phyloP scores from a whole-genome alignment of 2,888 invertebrate genomes.

The Thyatira batis region DNA sequence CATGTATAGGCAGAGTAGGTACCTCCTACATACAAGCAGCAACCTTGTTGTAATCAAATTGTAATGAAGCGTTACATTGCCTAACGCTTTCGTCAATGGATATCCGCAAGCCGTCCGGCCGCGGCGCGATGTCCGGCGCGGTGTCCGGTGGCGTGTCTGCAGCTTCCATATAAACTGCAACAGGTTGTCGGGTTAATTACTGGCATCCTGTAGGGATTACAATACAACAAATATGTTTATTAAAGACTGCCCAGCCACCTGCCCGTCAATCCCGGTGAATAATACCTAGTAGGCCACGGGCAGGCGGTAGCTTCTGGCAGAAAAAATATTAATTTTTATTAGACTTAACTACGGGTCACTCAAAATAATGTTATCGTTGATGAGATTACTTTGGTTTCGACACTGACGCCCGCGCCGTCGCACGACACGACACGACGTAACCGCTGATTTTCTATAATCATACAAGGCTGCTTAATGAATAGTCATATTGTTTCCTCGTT shows the following conservation, averaged over 20 bases:
- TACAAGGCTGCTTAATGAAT: neutral
- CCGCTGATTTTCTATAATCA: neutral
- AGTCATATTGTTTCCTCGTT: neutral
- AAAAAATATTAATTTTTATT: neutral
- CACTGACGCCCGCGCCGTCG: neutral
- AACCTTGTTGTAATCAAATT: neutral
- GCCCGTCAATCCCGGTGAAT: too few species aligned
- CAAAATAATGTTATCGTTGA: neutral
- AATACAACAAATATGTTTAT: too few species aligned
- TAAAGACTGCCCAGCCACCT: too few species aligned
- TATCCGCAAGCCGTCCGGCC: neutral
- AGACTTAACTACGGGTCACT: neutral
- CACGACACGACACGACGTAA: neutral
- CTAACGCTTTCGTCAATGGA: neutral
- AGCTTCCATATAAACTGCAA: neutral
- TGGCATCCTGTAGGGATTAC: too few species aligned
- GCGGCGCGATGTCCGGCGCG: neutral
- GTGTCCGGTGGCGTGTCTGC: neutral
- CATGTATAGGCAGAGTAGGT: too few species aligned
- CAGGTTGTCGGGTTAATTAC: neutral
- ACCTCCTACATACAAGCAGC: neutral
- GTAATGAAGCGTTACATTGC: neutral
- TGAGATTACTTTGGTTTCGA: neutral
- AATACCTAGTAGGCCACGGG: too few species aligned
- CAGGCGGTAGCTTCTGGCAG: too few species aligned